Base-by-base conservation (phyloP, 2,888 invertebrate genomes). In the Pantelozetes paolii region DNA sequence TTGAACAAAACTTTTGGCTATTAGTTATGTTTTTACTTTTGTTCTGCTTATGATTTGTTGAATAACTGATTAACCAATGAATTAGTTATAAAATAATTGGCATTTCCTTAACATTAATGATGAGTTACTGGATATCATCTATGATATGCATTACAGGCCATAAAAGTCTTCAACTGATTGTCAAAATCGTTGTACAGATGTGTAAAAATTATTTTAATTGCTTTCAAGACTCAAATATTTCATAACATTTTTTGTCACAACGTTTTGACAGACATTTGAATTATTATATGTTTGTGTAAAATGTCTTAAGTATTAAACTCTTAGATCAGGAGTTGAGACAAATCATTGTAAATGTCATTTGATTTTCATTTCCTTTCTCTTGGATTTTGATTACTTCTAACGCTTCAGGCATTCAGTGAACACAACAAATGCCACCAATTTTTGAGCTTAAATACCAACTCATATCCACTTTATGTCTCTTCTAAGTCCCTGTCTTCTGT, bases 261-360 rank as follows among this genome's bases (percentile, higher is more conserved):
- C 40, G 40, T 64, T 64, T 64, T 20, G 57, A 57, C 13, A 13
- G 32, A 32, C 20, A 40, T 64, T 64, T 40, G 36, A 40, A 20
- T 64, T 40, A 64, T 64, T 8, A 40, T 64, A 40, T 30, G 57
- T 57, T 45, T 45, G 15, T 8, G 6, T 8, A 36, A 36, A 36
- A 36, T 36, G 23, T 54, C 57, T 30, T 28, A 32, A 32, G 64
- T 64, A 64, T 20, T 40, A 64, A 64, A 64, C n/a, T 40, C 64
- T 64, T 40, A 40, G 36, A 64, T 64, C 28, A 30, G 15, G 30
- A n/a, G n/a, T n/a, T n/a, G n/a, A 64, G 64, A 64, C 64, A 64
- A 64, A 64, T 64, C 36, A 64, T 40, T 64, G 40, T 64, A 30
- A 64, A 64, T 64, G 64, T 36, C 45, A 11, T 45, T 18, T 45